These are phyloP conservation scores for Emesis furor DNA, from an alignment of 2,888 invertebrate species.

Conservation along the genomic window DNA sequence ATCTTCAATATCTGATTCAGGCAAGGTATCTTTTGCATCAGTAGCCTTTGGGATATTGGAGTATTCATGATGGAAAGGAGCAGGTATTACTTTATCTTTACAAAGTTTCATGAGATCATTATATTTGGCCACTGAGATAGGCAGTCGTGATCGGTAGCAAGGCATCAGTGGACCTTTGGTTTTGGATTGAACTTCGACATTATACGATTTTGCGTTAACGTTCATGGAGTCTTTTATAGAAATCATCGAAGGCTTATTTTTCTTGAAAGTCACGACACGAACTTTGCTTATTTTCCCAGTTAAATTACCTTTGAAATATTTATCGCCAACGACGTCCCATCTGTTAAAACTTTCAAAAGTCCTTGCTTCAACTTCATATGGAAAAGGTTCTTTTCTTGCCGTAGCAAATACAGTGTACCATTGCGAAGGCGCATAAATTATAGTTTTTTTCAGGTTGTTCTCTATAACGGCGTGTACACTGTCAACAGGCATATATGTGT, in stretches of 20 bases:
- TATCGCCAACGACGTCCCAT: slow-evolving; percentile 68
- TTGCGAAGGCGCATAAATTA: slow-evolving; percentile 78
- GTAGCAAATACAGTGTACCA: slow-evolving; percentile 74
- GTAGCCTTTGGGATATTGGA: slow-evolving; percentile 1
- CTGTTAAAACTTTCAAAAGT: slow-evolving; percentile 65
- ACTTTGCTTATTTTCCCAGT: slow-evolving; percentile 72
- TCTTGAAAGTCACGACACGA: slow-evolving; percentile 65
- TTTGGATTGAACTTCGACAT: slow-evolving; percentile 5
- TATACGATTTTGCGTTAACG: neutral
- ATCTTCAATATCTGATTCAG: neutral
- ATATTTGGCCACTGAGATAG: too few species aligned
- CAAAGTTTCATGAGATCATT: neutral
- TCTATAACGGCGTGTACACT: slow-evolving; percentile 77
- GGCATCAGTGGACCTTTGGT: slow-evolving; percentile 17
- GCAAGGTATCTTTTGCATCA: slow-evolving; percentile 8
- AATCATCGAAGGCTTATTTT: slow-evolving; percentile 48
- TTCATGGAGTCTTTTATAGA: slow-evolving; percentile 52
- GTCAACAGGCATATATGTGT: slow-evolving; percentile 80
- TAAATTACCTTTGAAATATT: slow-evolving; percentile 71
- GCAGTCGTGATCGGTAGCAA: neutral
- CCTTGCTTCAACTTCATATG: slow-evolving; percentile 64
- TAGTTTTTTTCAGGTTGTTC: slow-evolving; percentile 68
- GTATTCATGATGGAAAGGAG: neutral
- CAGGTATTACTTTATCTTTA: slow-evolving; percentile 12
- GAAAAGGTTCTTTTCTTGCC: slow-evolving; percentile 67